These are phyloP conservation scores for Malaclemys terrapin DNA, from an alignment of 2,113 vertebrate species.

Conservation along the genomic window DNA sequence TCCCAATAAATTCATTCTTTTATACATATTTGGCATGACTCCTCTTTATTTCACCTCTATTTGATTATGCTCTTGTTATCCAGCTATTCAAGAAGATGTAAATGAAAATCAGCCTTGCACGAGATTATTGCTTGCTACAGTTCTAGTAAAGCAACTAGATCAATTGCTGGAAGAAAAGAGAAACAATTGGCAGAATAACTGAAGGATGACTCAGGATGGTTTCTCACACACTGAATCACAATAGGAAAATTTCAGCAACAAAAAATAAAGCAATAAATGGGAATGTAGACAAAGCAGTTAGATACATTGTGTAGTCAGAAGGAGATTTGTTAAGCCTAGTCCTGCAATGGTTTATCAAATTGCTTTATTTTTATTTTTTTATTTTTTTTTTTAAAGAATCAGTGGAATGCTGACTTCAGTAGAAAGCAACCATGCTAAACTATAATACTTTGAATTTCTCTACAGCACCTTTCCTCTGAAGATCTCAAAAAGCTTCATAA, in stretches of 20 bases:
- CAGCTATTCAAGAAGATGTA: not conserved
- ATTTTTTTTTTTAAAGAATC: not conserved
- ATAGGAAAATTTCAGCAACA: not conserved
- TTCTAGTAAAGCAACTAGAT: not conserved
- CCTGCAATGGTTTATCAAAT: not conserved
- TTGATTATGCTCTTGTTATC: not conserved
- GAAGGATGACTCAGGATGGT: not conserved
- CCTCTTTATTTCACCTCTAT: not conserved
- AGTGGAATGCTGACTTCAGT: not conserved
- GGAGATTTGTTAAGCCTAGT: not conserved
- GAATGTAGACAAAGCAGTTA: not conserved
- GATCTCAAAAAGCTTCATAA: not conserved
- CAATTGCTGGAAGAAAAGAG: not conserved
- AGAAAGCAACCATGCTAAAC: not conserved
- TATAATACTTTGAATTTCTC: not conserved
- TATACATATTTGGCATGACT: not conserved
- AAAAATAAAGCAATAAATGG: not conserved
- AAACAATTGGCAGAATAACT: not conserved
- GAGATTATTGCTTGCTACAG: not conserved
- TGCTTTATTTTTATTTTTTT: too few relatives aligned
- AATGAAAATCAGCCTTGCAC: not conserved
- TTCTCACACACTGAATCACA: not conserved
- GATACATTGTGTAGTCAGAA: not conserved
- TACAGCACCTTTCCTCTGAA: constrained; percentile 5
- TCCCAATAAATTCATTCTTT: not conserved